Evolutionary conservation across 2,797 vertebrate species (phyloP).

Genomic region (Tokudaia muenninki): DNA sequence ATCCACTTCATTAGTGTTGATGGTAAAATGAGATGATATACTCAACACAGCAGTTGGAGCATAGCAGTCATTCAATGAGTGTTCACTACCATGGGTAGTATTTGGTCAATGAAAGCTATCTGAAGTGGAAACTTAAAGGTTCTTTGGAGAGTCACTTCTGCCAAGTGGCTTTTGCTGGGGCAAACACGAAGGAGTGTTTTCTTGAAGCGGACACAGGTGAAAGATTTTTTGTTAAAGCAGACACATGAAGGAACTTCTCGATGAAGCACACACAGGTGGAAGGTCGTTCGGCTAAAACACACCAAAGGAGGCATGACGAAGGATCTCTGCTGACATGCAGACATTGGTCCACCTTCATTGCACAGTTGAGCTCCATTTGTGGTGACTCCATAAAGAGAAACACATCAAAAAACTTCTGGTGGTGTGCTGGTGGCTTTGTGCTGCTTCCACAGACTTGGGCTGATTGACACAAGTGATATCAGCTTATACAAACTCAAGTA

Average conservation of each 20-base stretch:
- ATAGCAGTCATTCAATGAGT: not conserved
- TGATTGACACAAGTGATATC: not conserved
- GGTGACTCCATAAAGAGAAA: not conserved
- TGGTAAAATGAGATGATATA: not conserved
- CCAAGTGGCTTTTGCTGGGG: not conserved
- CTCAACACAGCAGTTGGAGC: not conserved
- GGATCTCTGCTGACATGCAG: not conserved
- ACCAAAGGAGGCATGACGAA: not conserved
- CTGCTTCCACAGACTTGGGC: not conserved
- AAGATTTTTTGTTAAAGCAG: not conserved
- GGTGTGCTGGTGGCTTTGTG: not conserved
- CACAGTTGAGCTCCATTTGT: not conserved
- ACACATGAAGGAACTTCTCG: too few relatives aligned
- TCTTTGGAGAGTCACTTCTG: not conserved
- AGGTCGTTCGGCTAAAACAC: not conserved
- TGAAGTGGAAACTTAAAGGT: not conserved
- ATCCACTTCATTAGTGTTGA: not conserved
- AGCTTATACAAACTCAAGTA: not conserved
- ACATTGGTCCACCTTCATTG: not conserved
- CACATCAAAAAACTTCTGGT: not conserved
- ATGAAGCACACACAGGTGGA: too few relatives aligned
- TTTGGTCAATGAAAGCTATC: not conserved
- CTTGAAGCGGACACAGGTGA: not conserved
- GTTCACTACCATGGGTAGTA: not conserved
- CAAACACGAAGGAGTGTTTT: not conserved